Conservation (phyloP, 2,797 vertebrate genomes). For the Neopelma chrysocephalum region DNA sequence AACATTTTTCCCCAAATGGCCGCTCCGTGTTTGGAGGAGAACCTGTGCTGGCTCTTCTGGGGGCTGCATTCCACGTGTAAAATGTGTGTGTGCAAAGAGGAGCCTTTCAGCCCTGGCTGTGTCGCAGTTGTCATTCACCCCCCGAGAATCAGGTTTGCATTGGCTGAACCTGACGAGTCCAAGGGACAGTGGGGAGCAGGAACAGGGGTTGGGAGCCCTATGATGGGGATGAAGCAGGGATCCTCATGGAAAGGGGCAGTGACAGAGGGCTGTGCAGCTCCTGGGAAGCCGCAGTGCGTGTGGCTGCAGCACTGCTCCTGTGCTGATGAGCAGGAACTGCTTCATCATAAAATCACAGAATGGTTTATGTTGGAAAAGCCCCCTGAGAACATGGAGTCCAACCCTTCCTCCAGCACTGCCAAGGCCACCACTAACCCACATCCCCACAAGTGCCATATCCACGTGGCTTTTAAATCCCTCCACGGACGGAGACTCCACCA, state of each 20-base stretch:
- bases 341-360: neutral
- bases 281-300: rapidly evolving
- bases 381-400: neutral
- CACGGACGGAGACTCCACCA: too few species aligned
- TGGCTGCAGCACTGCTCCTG: neutral
- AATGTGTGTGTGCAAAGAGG: neutral
- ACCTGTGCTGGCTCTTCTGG: neutral
- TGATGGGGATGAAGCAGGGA: neutral
- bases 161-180: rapidly evolving
- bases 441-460: neutral
- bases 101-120: neutral
- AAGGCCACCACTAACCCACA: neutral
- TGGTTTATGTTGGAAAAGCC: neutral
- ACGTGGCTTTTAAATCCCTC: neutral
- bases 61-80: neutral
- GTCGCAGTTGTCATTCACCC: rapidly evolving
- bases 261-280: neutral
- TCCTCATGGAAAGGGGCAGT: neutral
- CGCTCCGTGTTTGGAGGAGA: neutral
- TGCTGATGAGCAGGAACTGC: neutral
- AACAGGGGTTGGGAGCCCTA: rapidly evolving
- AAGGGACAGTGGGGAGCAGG: rapidly evolving
- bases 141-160: neutral
- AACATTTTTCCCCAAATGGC: neutral
- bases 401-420: neutral